These are phyloP conservation scores for Trichoplusia ni DNA, from an alignment of 1,140 invertebrate genomes.

Conservation along the genomic window DNA sequence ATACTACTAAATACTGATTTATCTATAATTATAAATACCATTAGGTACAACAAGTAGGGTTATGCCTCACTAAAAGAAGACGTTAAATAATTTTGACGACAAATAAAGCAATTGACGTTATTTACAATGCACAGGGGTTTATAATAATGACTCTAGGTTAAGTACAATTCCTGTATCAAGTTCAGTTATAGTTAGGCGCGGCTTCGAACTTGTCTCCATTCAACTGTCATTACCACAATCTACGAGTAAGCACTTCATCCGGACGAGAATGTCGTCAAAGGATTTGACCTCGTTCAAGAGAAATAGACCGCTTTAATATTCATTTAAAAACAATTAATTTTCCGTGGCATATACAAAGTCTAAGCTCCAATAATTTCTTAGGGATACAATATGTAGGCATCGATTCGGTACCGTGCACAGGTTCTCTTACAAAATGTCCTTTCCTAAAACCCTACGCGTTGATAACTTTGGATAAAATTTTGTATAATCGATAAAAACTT, in stretches of 20 bases:
- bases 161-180: slow-evolving; percentile 15
- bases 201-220: background rate
- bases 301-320: too few species aligned
- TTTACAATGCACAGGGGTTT: slow-evolving; percentile 17
- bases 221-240: background rate
- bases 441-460: background rate
- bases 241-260: too few species aligned
- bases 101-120: slow-evolving; percentile 9
- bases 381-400: slow-evolving; percentile 1
- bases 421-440: background rate
- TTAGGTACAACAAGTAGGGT: background rate
- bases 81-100: too few species aligned
- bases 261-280: too few species aligned
- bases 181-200: background rate
- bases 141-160: background rate
- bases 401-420: background rate
- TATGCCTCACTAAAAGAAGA: too few species aligned
- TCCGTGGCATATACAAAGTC: background rate
- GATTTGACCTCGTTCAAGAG: too few species aligned
- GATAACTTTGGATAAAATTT: background rate
- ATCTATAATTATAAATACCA: slow-evolving; percentile 1
- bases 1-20: background rate
- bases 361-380: background rate
- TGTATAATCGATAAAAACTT: background rate
- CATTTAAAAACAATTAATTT: too few species aligned